Base-by-base conservation (phyloP, 2,888 invertebrate genomes). In the Alcis repandata region DNA sequence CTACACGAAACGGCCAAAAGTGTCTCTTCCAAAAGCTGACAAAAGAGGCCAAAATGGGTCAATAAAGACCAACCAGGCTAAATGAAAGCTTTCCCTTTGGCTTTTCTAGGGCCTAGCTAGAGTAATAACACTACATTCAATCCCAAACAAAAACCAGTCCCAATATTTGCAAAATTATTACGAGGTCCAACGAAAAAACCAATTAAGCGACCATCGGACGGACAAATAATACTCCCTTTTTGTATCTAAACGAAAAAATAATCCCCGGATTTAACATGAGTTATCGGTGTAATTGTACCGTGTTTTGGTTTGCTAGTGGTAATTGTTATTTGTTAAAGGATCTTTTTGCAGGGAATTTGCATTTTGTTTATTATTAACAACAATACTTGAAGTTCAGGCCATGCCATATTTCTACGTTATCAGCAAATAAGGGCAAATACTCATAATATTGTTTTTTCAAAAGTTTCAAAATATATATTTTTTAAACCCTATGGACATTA, bases 261-360 rank as follows among this genome's bases (percentile, higher is more conserved):
- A 82, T 79, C 76, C 74, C 52, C 36, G 80, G 77, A 78, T 83
- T 82, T 78, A 78, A 76, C 71, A 79, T 79, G 83, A 83, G 78
- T 84, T 84, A 86, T 86, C 75, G 81, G 68, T 70, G 71, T 77
- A 79, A 80, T 85, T 80, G 57, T 69, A 32, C 33, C 54, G 48
- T 60, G 54, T 46, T 57, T 49, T 43, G 58, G 63, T 63, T 64
- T 59, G 53, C 56, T 56, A 59, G 43, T 56, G 32, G n/a, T 59
- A 33, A 59, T 51, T 20, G 43, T 59, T 67, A 67, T 70, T 68
- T 68, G 59, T 69, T 51, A 43, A 41, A 20, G 38, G 62, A 13
- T 10, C 32, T 15, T 22, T 45, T 52, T n/a, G 6, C 49, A 36
- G n/a, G 43, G 43, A 11, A 46, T 56, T 54, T 20, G 15, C 49